phyloP scores from a whole-genome alignment of 37 sponge, comb jelly and placozoan genomes.

The Dysidea cf. avara region DNA sequence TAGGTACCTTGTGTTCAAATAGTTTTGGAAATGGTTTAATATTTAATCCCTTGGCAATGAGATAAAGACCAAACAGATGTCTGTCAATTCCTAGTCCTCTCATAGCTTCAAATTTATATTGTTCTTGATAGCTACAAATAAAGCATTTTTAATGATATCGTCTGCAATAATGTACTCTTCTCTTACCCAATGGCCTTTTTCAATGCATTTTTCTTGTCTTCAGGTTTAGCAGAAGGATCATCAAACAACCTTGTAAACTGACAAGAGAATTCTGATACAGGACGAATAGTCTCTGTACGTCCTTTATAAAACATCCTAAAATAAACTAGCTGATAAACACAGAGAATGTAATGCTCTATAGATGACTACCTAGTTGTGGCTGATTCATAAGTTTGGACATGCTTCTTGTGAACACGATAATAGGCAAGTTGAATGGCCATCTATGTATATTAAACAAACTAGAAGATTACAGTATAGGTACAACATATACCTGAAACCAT shows the following conservation, averaged over 20 bases:
- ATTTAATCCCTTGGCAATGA: slow-evolving; percentile 65
- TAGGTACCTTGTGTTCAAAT: slow-evolving; percentile 63
- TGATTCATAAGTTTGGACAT: slow-evolving; percentile 82
- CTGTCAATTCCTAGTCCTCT: slow-evolving; percentile 74
- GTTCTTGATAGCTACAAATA: slow-evolving; percentile 56
- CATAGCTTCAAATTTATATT: slow-evolving; percentile 82
- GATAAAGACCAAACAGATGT: slow-evolving; percentile 82
- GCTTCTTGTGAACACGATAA: slow-evolving; percentile 54
- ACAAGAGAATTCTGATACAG: slow-evolving; percentile 61
- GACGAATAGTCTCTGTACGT: slow-evolving; percentile 88
- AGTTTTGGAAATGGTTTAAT: slow-evolving; percentile 70
- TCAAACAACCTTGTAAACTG: slow-evolving; percentile 56
- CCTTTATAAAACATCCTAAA: slow-evolving; percentile 73
- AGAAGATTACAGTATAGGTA: neutral
- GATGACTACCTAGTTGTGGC: slow-evolving; percentile 61
- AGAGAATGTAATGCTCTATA: neutral
- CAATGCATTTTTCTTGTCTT: slow-evolving; percentile 36
- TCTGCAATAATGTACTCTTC: neutral
- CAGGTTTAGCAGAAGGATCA: slow-evolving; percentile 29
- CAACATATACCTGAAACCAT: slow-evolving; percentile 58
- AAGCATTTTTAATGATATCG: neutral
- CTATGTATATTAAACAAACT: slow-evolving; percentile 9
- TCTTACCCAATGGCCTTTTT: slow-evolving; percentile 58
- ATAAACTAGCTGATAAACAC: neutral
- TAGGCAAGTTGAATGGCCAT: slow-evolving; percentile 82